These are phyloP conservation scores for Cerastoderma edule DNA, from an alignment of 2,888 invertebrate genomes.

Conservation along the genomic window DNA sequence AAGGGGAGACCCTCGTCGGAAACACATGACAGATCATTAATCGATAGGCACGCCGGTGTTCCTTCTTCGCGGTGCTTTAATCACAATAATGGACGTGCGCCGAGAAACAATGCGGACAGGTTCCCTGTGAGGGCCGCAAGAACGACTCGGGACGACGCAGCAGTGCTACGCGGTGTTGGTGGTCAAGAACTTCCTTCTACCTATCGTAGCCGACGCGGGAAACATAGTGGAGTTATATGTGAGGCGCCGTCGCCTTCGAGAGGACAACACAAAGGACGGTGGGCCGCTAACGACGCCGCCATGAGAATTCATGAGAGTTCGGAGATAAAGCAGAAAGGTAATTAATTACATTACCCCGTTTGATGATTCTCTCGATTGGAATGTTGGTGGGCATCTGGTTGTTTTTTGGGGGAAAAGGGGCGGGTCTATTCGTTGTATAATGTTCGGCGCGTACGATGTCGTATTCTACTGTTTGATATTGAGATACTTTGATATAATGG, in stretches of 20 bases:
- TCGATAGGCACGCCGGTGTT: slow-evolving; percentile 12
- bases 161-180: neutral
- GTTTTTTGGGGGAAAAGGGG: no score
- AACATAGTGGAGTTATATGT: no score
- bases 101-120: neutral
- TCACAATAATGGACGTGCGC: slow-evolving; percentile 25
- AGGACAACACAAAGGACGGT: neutral
- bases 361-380: no score
- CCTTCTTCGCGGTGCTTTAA: neutral
- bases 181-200: no score
- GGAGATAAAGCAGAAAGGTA: slow-evolving; percentile 33
- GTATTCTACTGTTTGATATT: no score
- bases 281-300: no score
- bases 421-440: no score
- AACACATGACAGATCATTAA: slow-evolving; percentile 32
- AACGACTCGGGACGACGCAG: neutral
- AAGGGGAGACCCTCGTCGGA: slow-evolving; percentile 37
- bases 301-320: slow-evolving; percentile 21
- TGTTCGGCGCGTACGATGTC: no score
- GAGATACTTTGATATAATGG: no score
- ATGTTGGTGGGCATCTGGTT: no score
- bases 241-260: neutral
- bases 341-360: slow-evolving; percentile 25
- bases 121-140: neutral
- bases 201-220: no score